These are phyloP conservation scores for Epicampocera succincta DNA, from an alignment of 2,888 invertebrate genomes.

Conservation along the genomic window DNA sequence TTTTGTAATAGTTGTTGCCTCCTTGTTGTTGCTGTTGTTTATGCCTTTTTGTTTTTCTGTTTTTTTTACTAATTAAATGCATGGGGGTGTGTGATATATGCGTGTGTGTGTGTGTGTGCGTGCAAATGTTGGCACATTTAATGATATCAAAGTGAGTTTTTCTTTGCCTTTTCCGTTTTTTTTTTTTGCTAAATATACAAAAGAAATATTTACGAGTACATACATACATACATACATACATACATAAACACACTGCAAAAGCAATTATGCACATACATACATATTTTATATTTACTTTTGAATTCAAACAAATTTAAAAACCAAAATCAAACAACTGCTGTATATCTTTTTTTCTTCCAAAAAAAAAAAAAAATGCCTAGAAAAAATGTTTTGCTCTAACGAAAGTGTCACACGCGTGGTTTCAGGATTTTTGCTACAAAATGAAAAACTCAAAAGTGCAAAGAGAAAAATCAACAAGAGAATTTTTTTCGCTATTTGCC, in stretches of 20 bases:
- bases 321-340: not conserved
- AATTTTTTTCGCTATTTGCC: not conserved
- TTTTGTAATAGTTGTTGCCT: slow-evolving; percentile 1
- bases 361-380: slow-evolving; percentile 35
- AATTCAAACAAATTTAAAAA: slow-evolving; percentile 17
- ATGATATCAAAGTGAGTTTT: slow-evolving; percentile 30
- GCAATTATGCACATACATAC: not conserved
- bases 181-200: not conserved
- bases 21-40: slow-evolving; percentile 17
- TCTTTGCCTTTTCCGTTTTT: slow-evolving; percentile 1
- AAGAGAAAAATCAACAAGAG: not conserved
- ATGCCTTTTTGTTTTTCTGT: slow-evolving; percentile 4
- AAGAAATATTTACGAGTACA: slow-evolving; percentile 7
- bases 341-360: not conserved
- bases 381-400: slow-evolving; percentile 37
- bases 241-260: no score
- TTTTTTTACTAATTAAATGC: not conserved
- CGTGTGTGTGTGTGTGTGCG: slow-evolving; percentile 3
- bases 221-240: not conserved
- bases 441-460: no score
- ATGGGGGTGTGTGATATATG: slow-evolving; percentile 13
- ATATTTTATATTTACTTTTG: not conserved
- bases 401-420: slow-evolving; percentile 49
- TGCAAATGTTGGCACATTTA: slow-evolving; percentile 28
- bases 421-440: slow-evolving; percentile 3